These are phyloP conservation scores for Amphilophus citrinellus DNA, from an alignment of 2,113 vertebrate species.

Conservation along the genomic window DNA sequence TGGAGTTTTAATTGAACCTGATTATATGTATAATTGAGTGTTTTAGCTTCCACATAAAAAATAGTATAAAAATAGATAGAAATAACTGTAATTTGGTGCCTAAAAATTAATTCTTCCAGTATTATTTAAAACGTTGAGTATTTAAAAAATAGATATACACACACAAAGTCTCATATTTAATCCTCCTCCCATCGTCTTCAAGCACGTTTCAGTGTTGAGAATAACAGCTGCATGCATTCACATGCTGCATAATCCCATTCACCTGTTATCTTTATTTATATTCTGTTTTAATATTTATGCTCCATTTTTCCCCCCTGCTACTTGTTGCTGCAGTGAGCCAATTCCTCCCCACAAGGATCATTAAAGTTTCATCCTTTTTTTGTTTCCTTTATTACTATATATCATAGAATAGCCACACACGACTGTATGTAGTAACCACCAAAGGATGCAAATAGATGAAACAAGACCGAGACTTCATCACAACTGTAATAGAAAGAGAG, in stretches of 20 bases:
- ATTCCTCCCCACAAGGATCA: background rate
- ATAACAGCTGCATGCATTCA: background rate
- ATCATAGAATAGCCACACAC: conserved; percentile 3
- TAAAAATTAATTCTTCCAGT: background rate
- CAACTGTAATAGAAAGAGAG: conserved; percentile 23
- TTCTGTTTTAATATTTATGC: conserved; percentile 47
- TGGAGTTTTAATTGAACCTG: background rate
- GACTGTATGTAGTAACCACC: background rate
- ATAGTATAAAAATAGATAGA: background rate
- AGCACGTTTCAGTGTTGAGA: conserved; percentile 3
- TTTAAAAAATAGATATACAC: background rate
- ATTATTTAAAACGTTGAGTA: background rate
- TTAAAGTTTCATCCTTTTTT: conserved; percentile 28
- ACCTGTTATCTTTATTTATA: conserved; percentile 24
- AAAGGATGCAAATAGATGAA: conserved; percentile 21
- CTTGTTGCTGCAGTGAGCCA: conserved; percentile 39
- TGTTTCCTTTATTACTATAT: background rate
- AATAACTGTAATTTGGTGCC: background rate
- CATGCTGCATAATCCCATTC: background rate
- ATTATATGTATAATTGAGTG: background rate
- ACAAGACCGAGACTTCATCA: conserved; percentile 29
- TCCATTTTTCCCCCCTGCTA: background rate
- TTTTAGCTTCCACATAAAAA: background rate
- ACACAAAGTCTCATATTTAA: background rate
- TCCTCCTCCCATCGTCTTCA: background rate